phyloP scores from a whole-genome alignment of 2,888 invertebrate genomes.

The Cheilosia scutellata region DNA sequence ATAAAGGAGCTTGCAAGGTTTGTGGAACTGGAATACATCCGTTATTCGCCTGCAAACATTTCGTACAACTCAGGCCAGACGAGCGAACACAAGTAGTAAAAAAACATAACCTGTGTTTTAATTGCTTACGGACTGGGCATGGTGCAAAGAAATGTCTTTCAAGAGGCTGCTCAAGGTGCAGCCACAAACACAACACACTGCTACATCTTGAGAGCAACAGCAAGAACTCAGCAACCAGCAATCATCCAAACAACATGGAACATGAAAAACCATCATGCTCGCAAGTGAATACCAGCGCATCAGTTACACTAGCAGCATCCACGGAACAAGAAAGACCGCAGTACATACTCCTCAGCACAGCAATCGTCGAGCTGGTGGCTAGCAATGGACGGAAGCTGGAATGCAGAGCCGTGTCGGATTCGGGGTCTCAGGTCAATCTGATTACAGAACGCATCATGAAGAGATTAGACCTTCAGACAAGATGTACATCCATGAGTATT shows the following conservation, averaged over 20 bases:
- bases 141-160: slow-evolving; percentile 17
- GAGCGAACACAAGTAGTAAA: slow-evolving; percentile 18
- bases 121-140: slow-evolving; percentile 28
- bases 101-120: background rate
- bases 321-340: slow-evolving; percentile 1
- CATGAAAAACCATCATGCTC: background rate
- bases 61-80: slow-evolving; percentile 5
- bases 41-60: slow-evolving; percentile 36
- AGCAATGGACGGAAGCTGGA: slow-evolving; percentile 5
- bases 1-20: background rate
- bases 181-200: background rate
- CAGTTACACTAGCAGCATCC: slow-evolving; percentile 17
- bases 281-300: background rate
- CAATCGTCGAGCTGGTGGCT: slow-evolving; percentile 4
- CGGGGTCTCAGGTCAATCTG: slow-evolving; percentile 45
- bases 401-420: slow-evolving; percentile 29
- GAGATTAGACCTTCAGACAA: slow-evolving; percentile 22
- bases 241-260: slow-evolving; percentile 4
- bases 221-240: slow-evolving; percentile 3
- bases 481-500: slow-evolving; percentile 20
- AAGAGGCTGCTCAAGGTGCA: slow-evolving; percentile 24
- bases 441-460: slow-evolving; percentile 18
- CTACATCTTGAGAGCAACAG: slow-evolving; percentile 16
- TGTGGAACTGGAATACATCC: slow-evolving; percentile 15
- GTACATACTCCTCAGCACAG: slow-evolving; percentile 7